Conservation (phyloP, 1,140 invertebrate species). For the Drosophila athabasca region DNA sequence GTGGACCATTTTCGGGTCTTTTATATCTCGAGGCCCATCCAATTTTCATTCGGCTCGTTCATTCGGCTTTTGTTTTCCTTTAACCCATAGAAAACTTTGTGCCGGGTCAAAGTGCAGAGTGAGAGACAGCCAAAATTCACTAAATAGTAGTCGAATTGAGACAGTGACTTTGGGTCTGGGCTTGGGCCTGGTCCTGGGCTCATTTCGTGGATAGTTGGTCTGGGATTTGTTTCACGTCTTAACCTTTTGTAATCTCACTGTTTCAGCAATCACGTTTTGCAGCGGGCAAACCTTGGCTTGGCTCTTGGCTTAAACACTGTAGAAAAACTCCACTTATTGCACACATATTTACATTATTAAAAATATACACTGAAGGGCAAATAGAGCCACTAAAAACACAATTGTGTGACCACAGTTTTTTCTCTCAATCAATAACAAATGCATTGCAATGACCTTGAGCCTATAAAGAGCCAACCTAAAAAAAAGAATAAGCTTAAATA, state of each 20-base stretch:
- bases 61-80: conserved; percentile 31
- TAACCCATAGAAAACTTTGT: conserved; percentile 45
- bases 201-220: no score
- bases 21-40: conserved; percentile 24
- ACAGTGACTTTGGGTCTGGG: no score
- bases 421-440: conserved; percentile 48
- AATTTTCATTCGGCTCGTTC: conserved; percentile 44
- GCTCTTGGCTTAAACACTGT: no score
- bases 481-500: conserved; percentile 36
- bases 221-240: no score
- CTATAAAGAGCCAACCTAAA: background rate
- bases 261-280: no score
- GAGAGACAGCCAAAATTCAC: conserved; percentile 25
- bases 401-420: background rate
- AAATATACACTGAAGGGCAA: no score
- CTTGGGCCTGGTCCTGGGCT: no score
- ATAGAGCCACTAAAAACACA: no score
- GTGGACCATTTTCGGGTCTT: conserved; percentile 42
- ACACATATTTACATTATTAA: no score
- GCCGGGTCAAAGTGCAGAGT: conserved; percentile 42
- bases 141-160: background rate
- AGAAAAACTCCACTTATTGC: no score
- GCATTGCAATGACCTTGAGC: conserved; percentile 26
- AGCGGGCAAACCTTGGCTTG: no score
- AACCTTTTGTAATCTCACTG: no score